Evolutionary conservation across 2,888 invertebrate genomes (phyloP).

Genomic region (Melitaea athalia): DNA sequence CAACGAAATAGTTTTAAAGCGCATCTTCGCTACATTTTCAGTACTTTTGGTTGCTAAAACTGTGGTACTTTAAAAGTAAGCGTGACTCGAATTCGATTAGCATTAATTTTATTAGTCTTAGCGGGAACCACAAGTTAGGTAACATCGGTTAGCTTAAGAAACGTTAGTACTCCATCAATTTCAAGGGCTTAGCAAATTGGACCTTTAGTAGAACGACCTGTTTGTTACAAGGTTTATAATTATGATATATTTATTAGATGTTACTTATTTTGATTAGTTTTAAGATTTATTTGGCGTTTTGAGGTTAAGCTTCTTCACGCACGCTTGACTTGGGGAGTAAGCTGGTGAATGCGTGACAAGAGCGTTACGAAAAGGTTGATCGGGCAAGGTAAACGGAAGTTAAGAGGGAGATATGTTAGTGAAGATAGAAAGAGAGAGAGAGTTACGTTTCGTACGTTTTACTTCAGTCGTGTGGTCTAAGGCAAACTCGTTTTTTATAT

Average conservation of each 20-base stretch:
- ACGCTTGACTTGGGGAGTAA: too few relatives aligned
- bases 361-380: too few relatives aligned
- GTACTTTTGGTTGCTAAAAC: background rate
- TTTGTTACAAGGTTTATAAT: background rate
- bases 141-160: conserved; percentile 6
- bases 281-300: background rate
- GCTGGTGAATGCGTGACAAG: too few relatives aligned
- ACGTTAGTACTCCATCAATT: conserved; percentile 1
- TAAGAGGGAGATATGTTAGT: too few relatives aligned
- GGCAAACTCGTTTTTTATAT: too few relatives aligned
- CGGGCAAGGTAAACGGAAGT: too few relatives aligned
- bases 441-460: too few relatives aligned
- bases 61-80: background rate
- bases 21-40: background rate
- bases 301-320: too few relatives aligned
- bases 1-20: background rate
- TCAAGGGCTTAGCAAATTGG: conserved; percentile 5
- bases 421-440: background rate
- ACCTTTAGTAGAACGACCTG: background rate
- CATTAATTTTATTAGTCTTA: conserved; percentile 5
- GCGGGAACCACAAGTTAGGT: conserved; percentile 7
- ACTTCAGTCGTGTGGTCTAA: background rate
- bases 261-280: background rate
- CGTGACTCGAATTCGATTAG: conserved; percentile 5
- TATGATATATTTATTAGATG: background rate